Evolutionary conservation across 1,140 invertebrate species (phyloP).

Genomic region (Pinna nobilis): DNA sequence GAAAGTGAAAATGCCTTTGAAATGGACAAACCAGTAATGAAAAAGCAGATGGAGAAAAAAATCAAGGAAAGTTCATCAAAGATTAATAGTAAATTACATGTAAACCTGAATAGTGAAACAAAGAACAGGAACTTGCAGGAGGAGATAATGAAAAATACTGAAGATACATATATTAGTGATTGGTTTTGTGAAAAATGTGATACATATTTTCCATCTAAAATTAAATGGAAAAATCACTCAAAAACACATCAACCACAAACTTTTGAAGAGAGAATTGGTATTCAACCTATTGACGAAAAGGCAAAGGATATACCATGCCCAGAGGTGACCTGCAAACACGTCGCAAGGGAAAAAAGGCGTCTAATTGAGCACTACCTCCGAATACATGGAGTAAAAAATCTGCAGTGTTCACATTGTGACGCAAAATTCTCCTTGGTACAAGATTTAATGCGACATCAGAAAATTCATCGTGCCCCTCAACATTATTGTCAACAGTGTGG

Average conservation of each 20-base stretch:
- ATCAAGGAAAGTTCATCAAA: neutral
- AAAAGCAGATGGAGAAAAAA: conserved; percentile 5
- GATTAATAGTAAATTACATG: neutral
- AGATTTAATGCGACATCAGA: conserved; percentile 10
- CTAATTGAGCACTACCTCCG: conserved; percentile 14
- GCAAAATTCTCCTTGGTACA: neutral
- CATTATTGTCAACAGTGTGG: conserved; percentile 61
- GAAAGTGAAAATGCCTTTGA: neutral
- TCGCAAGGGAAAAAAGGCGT: neutral
- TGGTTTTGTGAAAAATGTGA: too few species aligned
- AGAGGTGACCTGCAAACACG: neutral
- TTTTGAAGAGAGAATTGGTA: too few species aligned
- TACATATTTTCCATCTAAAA: too few species aligned
- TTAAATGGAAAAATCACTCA: too few species aligned
- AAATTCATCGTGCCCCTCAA: conserved; percentile 48
- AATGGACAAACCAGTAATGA: conserved; percentile 4
- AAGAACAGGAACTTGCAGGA: neutral
- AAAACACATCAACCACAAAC: too few species aligned
- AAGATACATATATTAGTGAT: too few species aligned
- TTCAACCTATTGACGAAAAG: conserved; percentile 6
- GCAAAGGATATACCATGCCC: conserved; percentile 9
- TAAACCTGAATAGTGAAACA: neutral
- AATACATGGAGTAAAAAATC: conserved; percentile 5
- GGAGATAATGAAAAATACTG: too few species aligned
- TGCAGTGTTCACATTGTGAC: conserved; percentile 7